Conservation (phyloP, 1,140 invertebrate species). For the Philopotamus ludificatus region DNA sequence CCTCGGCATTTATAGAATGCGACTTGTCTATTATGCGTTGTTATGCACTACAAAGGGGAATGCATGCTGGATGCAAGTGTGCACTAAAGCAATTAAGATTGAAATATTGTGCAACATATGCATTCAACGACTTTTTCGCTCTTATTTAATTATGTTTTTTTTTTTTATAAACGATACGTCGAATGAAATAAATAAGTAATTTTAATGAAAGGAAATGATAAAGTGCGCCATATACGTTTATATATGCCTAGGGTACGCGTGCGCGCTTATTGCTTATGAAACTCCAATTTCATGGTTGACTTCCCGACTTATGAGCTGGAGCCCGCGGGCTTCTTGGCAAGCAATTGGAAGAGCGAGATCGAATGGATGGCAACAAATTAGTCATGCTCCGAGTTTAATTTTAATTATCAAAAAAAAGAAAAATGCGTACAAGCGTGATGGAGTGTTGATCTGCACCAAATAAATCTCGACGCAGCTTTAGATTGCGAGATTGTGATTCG, state of each 20-base stretch:
- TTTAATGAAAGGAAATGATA: slow-evolving; percentile 28
- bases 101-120: too few relatives aligned
- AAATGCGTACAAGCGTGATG: neutral
- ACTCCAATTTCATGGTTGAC: slow-evolving; percentile 40
- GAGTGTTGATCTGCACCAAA: slow-evolving; percentile 22
- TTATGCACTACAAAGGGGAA: too few relatives aligned
- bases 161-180: too few relatives aligned
- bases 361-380: neutral
- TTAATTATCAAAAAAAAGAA: slow-evolving; percentile 34
- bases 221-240: slow-evolving; percentile 12
- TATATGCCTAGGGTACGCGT: slow-evolving; percentile 2
- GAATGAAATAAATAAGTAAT: slow-evolving; percentile 24
- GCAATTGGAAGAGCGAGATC: neutral
- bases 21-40: too few relatives aligned
- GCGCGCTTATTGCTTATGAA: slow-evolving; percentile 37
- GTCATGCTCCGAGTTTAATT: slow-evolving; percentile 27
- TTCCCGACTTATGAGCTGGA: slow-evolving; percentile 14
- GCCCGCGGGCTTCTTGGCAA: slow-evolving; percentile 8
- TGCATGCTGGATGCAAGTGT: too few relatives aligned
- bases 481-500: slow-evolving; percentile 7
- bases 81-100: too few relatives aligned
- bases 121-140: too few relatives aligned
- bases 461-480: slow-evolving; percentile 24
- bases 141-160: too few relatives aligned
- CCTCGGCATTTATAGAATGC: too few relatives aligned